phyloP scores from a whole-genome alignment of 2,113 vertebrate genomes.

The Tor tambroides region DNA sequence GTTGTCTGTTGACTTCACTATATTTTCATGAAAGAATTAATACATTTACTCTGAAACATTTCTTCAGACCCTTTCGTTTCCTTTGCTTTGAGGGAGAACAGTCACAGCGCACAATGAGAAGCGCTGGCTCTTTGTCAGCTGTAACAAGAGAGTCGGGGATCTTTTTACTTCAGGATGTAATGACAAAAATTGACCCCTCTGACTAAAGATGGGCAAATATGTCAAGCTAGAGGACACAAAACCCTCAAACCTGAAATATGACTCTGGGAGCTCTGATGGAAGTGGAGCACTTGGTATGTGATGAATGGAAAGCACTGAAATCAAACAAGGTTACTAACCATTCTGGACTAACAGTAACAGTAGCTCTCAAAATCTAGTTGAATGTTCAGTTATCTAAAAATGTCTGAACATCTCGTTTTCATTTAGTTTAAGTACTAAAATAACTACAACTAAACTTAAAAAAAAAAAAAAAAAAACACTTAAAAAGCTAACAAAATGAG shows the following conservation, averaged over 20 bases:
- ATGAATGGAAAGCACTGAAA: neutral
- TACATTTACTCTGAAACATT: neutral
- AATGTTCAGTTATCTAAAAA: too few species aligned
- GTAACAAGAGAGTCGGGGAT: constrained; percentile 45
- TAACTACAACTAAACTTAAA: too few species aligned
- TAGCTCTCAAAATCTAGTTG: too few species aligned
- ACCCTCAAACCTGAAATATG: constrained; percentile 12
- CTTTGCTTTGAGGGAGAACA: neutral
- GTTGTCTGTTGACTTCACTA: neutral
- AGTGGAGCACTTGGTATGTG: neutral
- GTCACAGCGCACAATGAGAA: neutral
- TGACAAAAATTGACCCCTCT: constrained; percentile 1
- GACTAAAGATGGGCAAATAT: neutral
- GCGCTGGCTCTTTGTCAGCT: constrained; percentile 13
- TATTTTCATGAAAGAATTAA: neutral
- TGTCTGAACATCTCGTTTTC: too few species aligned
- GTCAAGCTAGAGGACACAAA: constrained; percentile 5
- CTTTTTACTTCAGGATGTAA: constrained; percentile 47
- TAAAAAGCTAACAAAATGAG: too few species aligned
- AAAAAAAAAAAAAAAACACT: too few species aligned
- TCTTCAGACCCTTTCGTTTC: neutral
- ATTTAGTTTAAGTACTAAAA: too few species aligned
- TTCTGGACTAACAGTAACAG: too few species aligned
- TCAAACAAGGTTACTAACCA: neutral
- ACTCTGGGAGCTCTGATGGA: neutral